phyloP scores from a whole-genome alignment of 2,113 vertebrate species.

The Chionomys nivalis region DNA sequence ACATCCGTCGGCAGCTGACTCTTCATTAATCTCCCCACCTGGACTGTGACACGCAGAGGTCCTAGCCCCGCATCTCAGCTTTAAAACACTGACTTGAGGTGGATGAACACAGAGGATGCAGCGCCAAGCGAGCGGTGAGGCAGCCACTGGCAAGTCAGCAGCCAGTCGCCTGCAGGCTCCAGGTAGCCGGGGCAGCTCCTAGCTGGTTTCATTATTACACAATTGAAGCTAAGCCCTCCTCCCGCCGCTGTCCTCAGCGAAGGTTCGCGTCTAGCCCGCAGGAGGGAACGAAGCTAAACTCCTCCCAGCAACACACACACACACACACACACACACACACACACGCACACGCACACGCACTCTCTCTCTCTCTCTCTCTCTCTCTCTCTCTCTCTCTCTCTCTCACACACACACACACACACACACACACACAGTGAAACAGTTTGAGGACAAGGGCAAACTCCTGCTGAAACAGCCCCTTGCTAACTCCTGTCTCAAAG shows the following conservation, averaged over 20 bases:
- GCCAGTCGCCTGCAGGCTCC: not conserved
- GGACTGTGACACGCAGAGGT: not conserved
- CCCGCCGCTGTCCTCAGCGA: not conserved
- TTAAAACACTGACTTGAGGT: not conserved
- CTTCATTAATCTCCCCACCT: not conserved
- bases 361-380: not conserved
- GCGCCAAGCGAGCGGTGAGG: not conserved
- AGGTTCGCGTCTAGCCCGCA: not conserved
- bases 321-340: not conserved
- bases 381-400: too few species aligned
- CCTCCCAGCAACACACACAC: not conserved
- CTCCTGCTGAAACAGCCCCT: not conserved
- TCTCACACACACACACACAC: not conserved
- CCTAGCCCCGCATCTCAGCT: not conserved
- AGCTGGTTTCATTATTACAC: not conserved
- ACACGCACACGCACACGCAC: not conserved
- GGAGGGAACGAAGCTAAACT: not conserved
- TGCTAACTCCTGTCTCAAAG: not conserved
- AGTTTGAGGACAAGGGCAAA: slow-evolving; percentile 13
- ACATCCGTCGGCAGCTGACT: not conserved
- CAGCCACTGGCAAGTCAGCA: not conserved
- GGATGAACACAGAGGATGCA: not conserved
- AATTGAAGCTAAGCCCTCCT: not conserved
- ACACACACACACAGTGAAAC: not conserved
- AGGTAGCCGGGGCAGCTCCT: not conserved